Evolutionary conservation across 2,797 vertebrate species (phyloP).

Genomic region (Erpetoichthys calabaricus): DNA sequence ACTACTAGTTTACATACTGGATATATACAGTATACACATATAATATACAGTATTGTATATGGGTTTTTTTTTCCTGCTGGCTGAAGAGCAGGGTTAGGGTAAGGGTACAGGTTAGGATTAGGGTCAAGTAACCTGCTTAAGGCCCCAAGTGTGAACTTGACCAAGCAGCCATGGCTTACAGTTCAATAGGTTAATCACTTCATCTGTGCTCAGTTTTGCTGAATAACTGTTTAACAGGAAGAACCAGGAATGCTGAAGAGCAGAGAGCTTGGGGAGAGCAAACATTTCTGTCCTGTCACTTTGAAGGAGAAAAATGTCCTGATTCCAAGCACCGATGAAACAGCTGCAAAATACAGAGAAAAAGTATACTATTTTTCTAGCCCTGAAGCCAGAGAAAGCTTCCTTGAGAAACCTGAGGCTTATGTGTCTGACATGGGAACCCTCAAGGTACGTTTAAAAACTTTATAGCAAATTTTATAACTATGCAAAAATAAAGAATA

Average conservation of each 20-base stretch:
- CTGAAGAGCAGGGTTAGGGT: too few relatives aligned
- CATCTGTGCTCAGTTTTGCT: too few relatives aligned
- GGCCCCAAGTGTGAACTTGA: too few relatives aligned
- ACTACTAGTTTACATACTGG: not conserved
- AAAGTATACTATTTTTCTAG: conserved; percentile 73
- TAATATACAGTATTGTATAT: too few relatives aligned
- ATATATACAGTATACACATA: not conserved
- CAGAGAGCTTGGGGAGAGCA: conserved; percentile 68
- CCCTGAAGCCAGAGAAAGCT: conserved; percentile 54
- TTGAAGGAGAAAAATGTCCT: conserved; percentile 66
- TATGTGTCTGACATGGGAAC: conserved; percentile 55
- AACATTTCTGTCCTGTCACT: conserved; percentile 77
- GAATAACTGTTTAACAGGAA: conserved; percentile 28
- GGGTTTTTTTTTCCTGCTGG: too few relatives aligned
- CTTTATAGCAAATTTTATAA: not conserved
- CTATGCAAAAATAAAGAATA: too few relatives aligned
- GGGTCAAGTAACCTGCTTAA: too few relatives aligned
- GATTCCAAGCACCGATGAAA: conserved; percentile 47
- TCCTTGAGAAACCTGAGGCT: conserved; percentile 60
- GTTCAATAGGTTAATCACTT: too few relatives aligned
- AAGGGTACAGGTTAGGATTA: too few relatives aligned
- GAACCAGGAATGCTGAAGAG: conserved; percentile 40
- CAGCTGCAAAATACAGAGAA: conserved; percentile 70
- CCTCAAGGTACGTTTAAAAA: conserved; percentile 55
- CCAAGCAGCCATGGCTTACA: too few relatives aligned